Conservation (phyloP, 2,113 vertebrate species). For the Crotalus horridus region DNA sequence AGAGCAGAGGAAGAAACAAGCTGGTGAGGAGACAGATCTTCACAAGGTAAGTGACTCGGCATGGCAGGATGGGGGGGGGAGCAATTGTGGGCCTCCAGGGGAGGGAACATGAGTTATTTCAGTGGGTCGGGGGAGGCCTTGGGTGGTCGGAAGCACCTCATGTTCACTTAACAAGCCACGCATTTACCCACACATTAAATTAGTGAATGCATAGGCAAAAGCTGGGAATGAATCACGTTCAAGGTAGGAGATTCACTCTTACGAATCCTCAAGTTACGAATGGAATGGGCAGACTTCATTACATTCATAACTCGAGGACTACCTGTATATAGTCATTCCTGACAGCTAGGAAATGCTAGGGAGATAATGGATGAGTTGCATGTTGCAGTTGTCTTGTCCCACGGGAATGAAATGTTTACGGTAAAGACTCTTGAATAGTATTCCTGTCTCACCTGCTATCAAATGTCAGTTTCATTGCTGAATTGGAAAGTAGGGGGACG, state of each 20-base stretch:
- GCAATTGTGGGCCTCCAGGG: too few relatives aligned
- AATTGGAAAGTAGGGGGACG: neutral
- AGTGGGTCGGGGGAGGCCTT: neutral
- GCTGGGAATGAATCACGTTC: too few relatives aligned
- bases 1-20: neutral
- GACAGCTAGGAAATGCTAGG: neutral
- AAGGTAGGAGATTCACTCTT: too few relatives aligned
- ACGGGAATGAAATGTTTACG: neutral
- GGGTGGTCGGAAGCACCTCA: neutral
- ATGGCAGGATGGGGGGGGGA: neutral
- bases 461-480: neutral
- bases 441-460: neutral
- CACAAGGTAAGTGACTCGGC: neutral
- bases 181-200: neutral
- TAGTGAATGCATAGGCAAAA: too few relatives aligned
- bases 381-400: neutral
- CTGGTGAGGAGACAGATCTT: neutral
- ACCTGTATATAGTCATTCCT: neutral
- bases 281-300: too few relatives aligned
- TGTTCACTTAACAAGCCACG: neutral
- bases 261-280: too few relatives aligned
- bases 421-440: neutral
- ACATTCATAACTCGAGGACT: too few relatives aligned
- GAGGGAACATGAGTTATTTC: neutral
- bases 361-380: neutral